These are phyloP conservation scores for Ophraella communa DNA, from an alignment of 2,888 invertebrate genomes.

Conservation along the genomic window DNA sequence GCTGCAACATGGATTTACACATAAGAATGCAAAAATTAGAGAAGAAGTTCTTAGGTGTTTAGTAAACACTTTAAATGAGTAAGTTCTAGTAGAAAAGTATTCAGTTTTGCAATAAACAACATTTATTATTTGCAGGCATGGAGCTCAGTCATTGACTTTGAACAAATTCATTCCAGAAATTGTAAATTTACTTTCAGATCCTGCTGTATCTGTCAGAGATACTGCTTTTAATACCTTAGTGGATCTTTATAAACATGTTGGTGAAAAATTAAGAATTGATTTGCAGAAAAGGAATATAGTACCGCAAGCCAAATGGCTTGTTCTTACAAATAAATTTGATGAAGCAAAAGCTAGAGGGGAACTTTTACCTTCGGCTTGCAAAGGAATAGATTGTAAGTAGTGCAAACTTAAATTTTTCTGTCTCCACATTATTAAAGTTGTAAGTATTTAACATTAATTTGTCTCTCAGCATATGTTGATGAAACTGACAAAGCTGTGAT, in stretches of 20 bases:
- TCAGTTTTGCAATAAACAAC: background rate
- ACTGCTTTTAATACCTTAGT: conserved; percentile 84
- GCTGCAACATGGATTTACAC: conserved; percentile 72
- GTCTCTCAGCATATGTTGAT: conserved; percentile 49
- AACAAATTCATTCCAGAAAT: conserved; percentile 83
- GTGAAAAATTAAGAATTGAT: conserved; percentile 84
- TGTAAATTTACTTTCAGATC: conserved; percentile 85
- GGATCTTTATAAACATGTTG: conserved; percentile 92
- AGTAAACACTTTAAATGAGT: conserved; percentile 83
- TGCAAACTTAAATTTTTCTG: too few relatives aligned
- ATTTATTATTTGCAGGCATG: conserved; percentile 68
- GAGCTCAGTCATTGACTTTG: conserved; percentile 81
- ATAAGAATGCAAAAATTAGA: conserved; percentile 91
- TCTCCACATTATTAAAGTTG: too few relatives aligned
- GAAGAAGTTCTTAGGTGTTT: conserved; percentile 88
- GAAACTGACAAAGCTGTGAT: conserved; percentile 60
- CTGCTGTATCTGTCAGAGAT: conserved; percentile 85
- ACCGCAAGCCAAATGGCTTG: conserved; percentile 73
- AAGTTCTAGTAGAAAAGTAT: conserved; percentile 55
- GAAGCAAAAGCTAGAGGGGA: conserved; percentile 76
- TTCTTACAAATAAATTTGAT: conserved; percentile 84
- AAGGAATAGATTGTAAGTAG: conserved; percentile 52
- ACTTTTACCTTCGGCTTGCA: conserved; percentile 74
- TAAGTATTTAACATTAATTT: background rate
- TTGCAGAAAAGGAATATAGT: conserved; percentile 81